Evolutionary conservation across 2,888 invertebrate genomes (phyloP), one percentile per base, ranked within the genome.

Genomic region (Drosophila formosana): DNA sequence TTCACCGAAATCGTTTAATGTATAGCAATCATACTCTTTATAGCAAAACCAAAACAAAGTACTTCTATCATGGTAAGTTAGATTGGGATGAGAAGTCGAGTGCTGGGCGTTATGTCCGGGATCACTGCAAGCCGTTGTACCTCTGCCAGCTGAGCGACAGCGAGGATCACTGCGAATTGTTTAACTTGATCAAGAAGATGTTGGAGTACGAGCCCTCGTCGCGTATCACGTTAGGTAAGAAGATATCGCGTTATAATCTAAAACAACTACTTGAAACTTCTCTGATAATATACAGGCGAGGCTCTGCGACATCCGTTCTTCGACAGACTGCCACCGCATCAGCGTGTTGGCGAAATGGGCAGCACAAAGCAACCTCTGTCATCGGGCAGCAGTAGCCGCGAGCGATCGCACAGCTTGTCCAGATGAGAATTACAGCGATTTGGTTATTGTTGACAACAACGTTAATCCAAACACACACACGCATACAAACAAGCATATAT

Each of bases 61-160:
- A 99, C 93, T 99, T 99, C 93, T 98, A 98, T 93, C 97, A 98
- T 92, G 98, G 98, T 60, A 97, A 97, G 93, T 94, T 99, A 91
- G 98, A 98, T 93, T 99, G 99, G 99, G 98, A 99, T 92, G 98
- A 98, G 85, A 97, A 98, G 92, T 98, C 97, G 91, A 97, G 97
- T 55, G 98, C 98, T 68, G 99, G 99, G 60, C 96, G 98, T 93
- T 99, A 99, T 92, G 99, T 99, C 45, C 95, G 98, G 89, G 98
- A 99, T 92, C 98, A 98, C 93, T 99, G 99, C 94, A 98, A 98
- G 94, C 98, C 98, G 61, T 93, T 99, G 63, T 95, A 98, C 97
- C 96, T 98, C 93, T 98, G 98, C 93, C 95, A 97, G 92, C 94
- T 96, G 91, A 95, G 94, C 89, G 98, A 97, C 85, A 96, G 97